Conservation (phyloP, 2,888 invertebrate genomes). For the Andrena dorsata region DNA sequence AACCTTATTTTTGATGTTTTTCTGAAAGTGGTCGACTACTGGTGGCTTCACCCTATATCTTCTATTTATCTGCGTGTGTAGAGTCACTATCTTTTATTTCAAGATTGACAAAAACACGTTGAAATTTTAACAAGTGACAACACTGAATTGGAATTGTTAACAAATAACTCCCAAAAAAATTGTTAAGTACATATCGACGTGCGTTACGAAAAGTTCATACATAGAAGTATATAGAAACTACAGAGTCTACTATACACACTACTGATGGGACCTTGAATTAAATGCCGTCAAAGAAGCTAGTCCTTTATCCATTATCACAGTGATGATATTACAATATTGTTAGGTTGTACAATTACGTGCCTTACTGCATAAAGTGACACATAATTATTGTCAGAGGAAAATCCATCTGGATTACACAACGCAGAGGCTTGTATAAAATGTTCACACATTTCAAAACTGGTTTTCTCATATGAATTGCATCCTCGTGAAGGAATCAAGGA, state of each 20-base stretch:
- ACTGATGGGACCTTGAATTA: slow-evolving; percentile 19
- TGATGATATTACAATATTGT: slow-evolving; percentile 13
- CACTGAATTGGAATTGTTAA: too few relatives aligned
- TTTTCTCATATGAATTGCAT: background rate
- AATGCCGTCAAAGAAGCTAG: slow-evolving; percentile 1
- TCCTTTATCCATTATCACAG: slow-evolving; percentile 4
- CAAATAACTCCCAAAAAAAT: too few relatives aligned
- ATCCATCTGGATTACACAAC: background rate
- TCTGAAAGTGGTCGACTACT: too few relatives aligned
- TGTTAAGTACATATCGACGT: too few relatives aligned
- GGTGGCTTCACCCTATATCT: too few relatives aligned
- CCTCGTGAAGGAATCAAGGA: background rate
- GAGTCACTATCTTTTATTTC: too few relatives aligned
- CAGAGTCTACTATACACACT: background rate
- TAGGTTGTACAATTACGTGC: slow-evolving; percentile 23
- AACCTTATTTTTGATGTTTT: too few relatives aligned
- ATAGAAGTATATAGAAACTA: too few relatives aligned
- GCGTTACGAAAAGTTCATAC: too few relatives aligned
- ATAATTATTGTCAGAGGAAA: slow-evolving; percentile 10
- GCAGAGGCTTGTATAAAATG: background rate
- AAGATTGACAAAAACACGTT: too few relatives aligned
- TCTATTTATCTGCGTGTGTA: too few relatives aligned
- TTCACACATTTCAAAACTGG: background rate
- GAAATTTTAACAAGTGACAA: too few relatives aligned
- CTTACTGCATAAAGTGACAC: slow-evolving; percentile 15